Evolutionary conservation across 2,113 vertebrate genomes (phyloP), one percentile per base, ranked within the genome.

Genomic region (Taurulus bubalis): DNA sequence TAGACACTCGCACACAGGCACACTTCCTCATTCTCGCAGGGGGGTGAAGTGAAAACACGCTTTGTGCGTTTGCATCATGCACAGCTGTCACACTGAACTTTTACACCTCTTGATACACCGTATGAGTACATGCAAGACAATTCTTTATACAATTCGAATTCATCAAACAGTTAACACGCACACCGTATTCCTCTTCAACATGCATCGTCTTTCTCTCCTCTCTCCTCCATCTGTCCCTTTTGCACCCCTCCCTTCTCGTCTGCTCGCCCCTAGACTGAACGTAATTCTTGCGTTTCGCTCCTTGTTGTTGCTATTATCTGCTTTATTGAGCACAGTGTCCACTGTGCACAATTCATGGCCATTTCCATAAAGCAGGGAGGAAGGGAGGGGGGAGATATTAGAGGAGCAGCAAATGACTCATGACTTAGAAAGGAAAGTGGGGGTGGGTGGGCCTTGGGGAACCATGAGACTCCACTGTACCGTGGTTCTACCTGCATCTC

Each of bases 351-450:
- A 95, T 94, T 63, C 85, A 93, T 91, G 49, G 59, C 90, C 93
- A 96, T 96, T 97, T 97, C 95, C 95, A 96, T 96, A 95, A 94
- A 95, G 88, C 91, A 95, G 95, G 96, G 47, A 26, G 55, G 24
- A 56, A 26, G 53, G 95, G 95, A 95, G 45, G 38, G 49, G 56
- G 53, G 22, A 16, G 71, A 32, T 96, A 96, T 97, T 96, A 97
- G 95, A 96, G 79, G 95, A 94, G 94, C 94, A 96, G 95, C 95
- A 96, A 97, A 97, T 97, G 95, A 97, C 96, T 97, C 96, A 97
- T 97, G 96, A 97, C 95, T 82, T 82, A 9, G 3, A 2, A 11
- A 59, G 38, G 60, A 40, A 22, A 20, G 36, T 30, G 18, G 49
- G 26, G 51, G 28, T 3, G 18, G 26, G 36, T 20, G 73, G 4